Conservation (phyloP, 2,113 vertebrate species). For the Semnornis frantzii region DNA sequence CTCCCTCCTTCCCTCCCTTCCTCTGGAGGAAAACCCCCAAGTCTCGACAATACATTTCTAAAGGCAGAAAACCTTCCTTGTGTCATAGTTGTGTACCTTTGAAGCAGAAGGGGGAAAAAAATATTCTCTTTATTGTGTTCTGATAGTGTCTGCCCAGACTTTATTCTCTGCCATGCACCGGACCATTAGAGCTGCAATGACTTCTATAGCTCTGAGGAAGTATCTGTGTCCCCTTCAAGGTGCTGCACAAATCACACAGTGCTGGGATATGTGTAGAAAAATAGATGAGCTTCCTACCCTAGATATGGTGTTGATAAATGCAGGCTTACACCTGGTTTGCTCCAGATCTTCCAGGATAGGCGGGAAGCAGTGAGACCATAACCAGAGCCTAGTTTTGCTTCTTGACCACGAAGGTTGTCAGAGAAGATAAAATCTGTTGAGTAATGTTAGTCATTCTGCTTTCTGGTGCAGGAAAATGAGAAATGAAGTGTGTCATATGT, state of each 20-base stretch:
- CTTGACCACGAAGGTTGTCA: background rate
- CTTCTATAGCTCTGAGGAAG: background rate
- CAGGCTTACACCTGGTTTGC: background rate
- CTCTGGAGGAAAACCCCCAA: background rate
- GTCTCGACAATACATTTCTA: slow-evolving; percentile 57
- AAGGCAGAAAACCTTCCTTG: slow-evolving; percentile 1
- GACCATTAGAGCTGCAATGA: background rate
- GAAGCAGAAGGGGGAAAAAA: background rate
- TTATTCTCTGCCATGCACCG: background rate
- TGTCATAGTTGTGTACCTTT: background rate
- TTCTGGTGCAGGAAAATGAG: background rate
- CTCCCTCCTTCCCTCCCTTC: no score
- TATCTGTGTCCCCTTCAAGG: background rate
- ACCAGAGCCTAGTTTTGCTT: slow-evolving; percentile 28
- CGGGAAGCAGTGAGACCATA: background rate
- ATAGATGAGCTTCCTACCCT: background rate
- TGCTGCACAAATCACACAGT: background rate
- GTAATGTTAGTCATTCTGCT: background rate
- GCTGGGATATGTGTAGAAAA: background rate
- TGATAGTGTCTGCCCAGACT: background rate
- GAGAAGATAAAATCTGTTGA: background rate
- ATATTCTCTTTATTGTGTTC: background rate
- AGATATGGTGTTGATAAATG: background rate
- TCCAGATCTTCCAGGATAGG: background rate
- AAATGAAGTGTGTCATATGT: slow-evolving; percentile 33